phyloP scores from a whole-genome alignment of 1,140 invertebrate species.

The Diabrotica virgifera region DNA sequence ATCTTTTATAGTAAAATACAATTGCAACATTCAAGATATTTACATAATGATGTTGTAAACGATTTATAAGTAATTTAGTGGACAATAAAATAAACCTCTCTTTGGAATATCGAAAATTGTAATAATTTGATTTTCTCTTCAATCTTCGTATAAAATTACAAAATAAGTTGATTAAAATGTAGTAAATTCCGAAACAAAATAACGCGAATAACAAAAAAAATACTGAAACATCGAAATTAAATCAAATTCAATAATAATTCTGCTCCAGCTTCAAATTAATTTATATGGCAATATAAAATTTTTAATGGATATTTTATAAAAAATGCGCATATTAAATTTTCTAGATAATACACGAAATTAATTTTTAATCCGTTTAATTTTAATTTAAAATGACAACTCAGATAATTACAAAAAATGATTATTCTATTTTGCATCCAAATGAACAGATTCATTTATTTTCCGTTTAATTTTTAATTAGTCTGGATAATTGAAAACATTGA shows the following conservation, averaged over 20 bases:
- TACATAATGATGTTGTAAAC: no score
- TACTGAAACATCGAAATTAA: background rate
- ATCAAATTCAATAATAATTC: background rate
- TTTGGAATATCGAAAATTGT: no score
- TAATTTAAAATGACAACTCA: background rate
- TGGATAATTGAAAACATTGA: background rate
- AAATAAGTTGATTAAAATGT: background rate
- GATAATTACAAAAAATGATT: conserved; percentile 1
- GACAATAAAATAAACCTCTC: no score
- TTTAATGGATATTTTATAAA: conserved; percentile 3
- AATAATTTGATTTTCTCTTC: no score
- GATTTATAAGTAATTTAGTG: no score
- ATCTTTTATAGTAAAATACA: no score
- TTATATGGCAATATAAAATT: background rate
- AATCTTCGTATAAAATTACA: no score
- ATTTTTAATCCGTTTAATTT: conserved; percentile 3
- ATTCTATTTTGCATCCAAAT: conserved; percentile 3
- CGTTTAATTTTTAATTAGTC: background rate
- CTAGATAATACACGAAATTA: conserved; percentile 2
- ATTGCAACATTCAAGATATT: no score
- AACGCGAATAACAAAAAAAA: background rate
- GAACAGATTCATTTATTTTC: conserved; percentile 3
- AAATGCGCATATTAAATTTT: conserved; percentile 3
- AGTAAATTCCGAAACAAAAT: background rate
- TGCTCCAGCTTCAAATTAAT: conserved; percentile 2